Evolutionary conservation across 2,888 invertebrate species (phyloP), one percentile per base, ranked within the genome.

Genomic region (Eristalinus aeneus): DNA sequence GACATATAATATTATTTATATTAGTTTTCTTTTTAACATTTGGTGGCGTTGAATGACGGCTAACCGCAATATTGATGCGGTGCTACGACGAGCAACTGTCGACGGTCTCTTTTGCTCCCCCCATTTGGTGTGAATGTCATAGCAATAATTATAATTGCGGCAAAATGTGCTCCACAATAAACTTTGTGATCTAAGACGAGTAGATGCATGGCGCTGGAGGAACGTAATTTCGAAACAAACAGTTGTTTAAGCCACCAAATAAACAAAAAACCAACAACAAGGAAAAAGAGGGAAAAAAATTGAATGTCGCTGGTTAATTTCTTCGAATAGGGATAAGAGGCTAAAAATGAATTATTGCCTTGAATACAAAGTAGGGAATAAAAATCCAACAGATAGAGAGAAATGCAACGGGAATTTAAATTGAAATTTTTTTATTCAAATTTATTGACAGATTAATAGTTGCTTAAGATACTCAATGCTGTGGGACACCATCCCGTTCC

Each of bases 61-160:
- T 56, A 78, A 23, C 71, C 71, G 54, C 63, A 68, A 39, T 22
- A 67, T 60, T 53, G 60, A 63, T 77, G 64, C 39, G 34, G 56
- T 36, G 63, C 46, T 46, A 16, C 46, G 46, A 46, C 8, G 34
- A 10, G 6, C 6, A 16, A 46, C 46, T 16, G 16, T 68, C 46
- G 32, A 53, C 54, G 76, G 53, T 78, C 60, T 64, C 53, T 53
- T 82, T 27, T 68, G 32, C 34, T 63, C 67, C 67, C n/a, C 39
- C 39, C 22, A 32, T 72, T 63, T 56, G 54, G 34, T 78, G 78
- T 78, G 56, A 83, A 83, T 65, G 39, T 69, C 71, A 79, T 65
- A 74, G 74, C 65, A 65, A 83, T 63, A 83, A 74, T 61, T 79
- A 79, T 73, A 78, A 74, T 84, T 75, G 74, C 78, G 71, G 74